Evolutionary conservation across 2,113 vertebrate genomes (phyloP).

Genomic region (Nestor notabilis): DNA sequence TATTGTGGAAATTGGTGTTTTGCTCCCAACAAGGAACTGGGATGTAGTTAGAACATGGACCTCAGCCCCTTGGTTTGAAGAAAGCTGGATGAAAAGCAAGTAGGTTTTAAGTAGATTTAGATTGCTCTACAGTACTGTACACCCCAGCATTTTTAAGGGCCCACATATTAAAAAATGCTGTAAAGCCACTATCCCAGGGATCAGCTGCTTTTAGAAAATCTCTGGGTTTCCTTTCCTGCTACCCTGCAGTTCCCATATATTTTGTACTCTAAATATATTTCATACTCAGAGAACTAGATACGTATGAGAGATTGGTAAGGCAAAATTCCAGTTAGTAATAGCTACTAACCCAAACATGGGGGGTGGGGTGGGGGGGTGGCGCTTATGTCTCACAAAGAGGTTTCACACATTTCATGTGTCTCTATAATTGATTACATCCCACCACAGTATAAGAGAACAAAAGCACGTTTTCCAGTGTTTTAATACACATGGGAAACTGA

Average conservation of each 20-base stretch:
- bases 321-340: neutral
- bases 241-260: neutral
- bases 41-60: neutral
- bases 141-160: neutral
- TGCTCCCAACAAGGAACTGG: fast-evolving
- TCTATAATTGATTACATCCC: neutral
- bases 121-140: neutral
- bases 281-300: neutral
- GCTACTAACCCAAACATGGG: neutral
- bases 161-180: neutral
- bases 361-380: too few relatives aligned
- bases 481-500: neutral
- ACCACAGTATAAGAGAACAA: neutral
- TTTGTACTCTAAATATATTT: neutral
- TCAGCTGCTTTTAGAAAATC: neutral
- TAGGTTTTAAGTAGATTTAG: neutral
- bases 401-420: neutral
- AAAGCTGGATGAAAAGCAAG: neutral
- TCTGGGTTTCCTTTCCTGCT: neutral
- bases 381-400: too few relatives aligned
- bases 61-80: neutral
- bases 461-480: neutral
- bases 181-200: neutral
- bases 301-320: neutral
- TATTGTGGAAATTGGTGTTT: neutral